A percentile compares a stretch with the other conserved stretches of the same genome.
Evolutionary conservation across 2,888 invertebrate genomes (phyloP).

Genomic region (Eremobia ochroleuca): DNA sequence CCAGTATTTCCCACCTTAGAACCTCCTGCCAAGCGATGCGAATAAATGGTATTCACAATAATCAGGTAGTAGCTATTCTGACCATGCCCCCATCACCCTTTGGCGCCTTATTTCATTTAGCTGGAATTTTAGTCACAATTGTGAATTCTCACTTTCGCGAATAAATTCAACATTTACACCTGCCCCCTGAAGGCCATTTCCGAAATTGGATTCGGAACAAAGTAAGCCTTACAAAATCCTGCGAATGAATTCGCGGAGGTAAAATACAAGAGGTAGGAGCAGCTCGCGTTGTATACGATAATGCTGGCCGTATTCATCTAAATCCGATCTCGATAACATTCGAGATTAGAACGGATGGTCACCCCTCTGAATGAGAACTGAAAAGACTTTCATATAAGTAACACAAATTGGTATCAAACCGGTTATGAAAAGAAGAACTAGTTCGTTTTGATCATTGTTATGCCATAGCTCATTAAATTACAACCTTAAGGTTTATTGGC

Average conservation of each 20-base stretch:
- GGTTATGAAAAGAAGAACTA: slow-evolving; percentile 18
- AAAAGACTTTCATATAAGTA: slow-evolving; percentile 28
- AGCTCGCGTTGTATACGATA: slow-evolving; percentile 58
- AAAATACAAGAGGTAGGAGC: slow-evolving; percentile 60
- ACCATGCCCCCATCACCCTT: slow-evolving; percentile 51
- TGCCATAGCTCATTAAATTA: background rate
- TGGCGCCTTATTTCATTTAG: slow-evolving; percentile 56
- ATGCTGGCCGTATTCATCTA: slow-evolving; percentile 59
- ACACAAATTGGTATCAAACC: slow-evolving; percentile 32
- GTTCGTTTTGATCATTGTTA: slow-evolving; percentile 11
- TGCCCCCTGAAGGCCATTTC: slow-evolving; percentile 56
- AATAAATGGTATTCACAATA: slow-evolving; percentile 34
- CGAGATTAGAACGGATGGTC: slow-evolving; percentile 65
- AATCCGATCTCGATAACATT: slow-evolving; percentile 63
- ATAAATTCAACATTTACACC: slow-evolving; percentile 63
- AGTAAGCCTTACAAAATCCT: slow-evolving; percentile 59
- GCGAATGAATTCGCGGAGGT: slow-evolving; percentile 65
- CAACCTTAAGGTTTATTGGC: background rate
- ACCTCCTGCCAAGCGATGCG: slow-evolving; percentile 21
- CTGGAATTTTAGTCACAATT: slow-evolving; percentile 54
- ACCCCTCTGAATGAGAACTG: slow-evolving; percentile 45
- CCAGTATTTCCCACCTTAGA: slow-evolving; percentile 28
- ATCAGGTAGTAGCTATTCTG: slow-evolving; percentile 56
- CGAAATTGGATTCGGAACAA: slow-evolving; percentile 67
- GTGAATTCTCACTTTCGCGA: slow-evolving; percentile 57